Evolutionary conservation across 2,888 invertebrate genomes (phyloP).

Genomic region (Drosophila mercatorum): DNA sequence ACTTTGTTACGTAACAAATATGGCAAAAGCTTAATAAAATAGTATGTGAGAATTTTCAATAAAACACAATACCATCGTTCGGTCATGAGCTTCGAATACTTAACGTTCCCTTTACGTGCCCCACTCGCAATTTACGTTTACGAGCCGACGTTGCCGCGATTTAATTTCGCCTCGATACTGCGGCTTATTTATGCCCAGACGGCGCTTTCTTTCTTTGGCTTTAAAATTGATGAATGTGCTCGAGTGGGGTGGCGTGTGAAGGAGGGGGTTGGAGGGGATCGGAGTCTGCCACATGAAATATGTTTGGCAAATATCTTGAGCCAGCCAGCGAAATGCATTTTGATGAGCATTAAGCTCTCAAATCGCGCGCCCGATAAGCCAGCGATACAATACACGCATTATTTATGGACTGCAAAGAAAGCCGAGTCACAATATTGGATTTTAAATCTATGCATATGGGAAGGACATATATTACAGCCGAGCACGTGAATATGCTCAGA

Average conservation of each 20-base stretch:
- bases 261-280: slow-evolving; percentile 8
- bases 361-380: slow-evolving; percentile 64
- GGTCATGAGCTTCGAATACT: slow-evolving; percentile 52
- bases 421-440: slow-evolving; percentile 7
- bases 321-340: slow-evolving; percentile 59
- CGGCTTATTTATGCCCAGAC: slow-evolving; percentile 7
- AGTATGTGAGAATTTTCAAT: slow-evolving; percentile 66
- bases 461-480: not conserved
- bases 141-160: slow-evolving; percentile 30
- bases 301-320: slow-evolving; percentile 43
- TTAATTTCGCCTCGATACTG: slow-evolving; percentile 34
- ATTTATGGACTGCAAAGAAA: slow-evolving; percentile 55
- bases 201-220: slow-evolving; percentile 44
- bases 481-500: not conserved
- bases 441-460: not conserved
- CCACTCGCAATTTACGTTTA: slow-evolving; percentile 51
- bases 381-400: slow-evolving; percentile 32
- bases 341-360: slow-evolving; percentile 56
- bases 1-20: slow-evolving; percentile 59
- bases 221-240: slow-evolving; percentile 72
- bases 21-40: slow-evolving; percentile 47
- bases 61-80: slow-evolving; percentile 50
- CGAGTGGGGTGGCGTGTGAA: not conserved
- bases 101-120: slow-evolving; percentile 71
- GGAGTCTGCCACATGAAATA: slow-evolving; percentile 25